Base-by-base conservation (phyloP, 2,113 vertebrate species). In the Egretta garzetta region DNA sequence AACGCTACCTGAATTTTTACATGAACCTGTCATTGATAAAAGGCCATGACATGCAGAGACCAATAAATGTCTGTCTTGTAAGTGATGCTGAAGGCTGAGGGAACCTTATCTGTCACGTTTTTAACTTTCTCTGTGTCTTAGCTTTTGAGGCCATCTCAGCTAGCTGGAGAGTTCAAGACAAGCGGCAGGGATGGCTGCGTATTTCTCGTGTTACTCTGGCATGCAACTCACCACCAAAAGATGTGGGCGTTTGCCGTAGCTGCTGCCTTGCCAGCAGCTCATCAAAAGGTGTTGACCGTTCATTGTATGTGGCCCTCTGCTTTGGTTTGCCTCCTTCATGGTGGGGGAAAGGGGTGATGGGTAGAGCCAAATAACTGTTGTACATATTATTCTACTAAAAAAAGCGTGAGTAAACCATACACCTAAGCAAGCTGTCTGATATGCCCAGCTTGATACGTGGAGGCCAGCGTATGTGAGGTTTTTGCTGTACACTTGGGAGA, bases 231-330 rank as follows among this genome's bases (percentile, higher is more conserved):
- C 28, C 17, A 4, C 43, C 23, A 1, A 19, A 26, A 43, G 80
- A 4, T 4, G 7, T 5, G 19, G 47, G 5, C 26, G 8, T 19
- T 75, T 53, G 53, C 13, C n/a, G 4, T 0, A 5, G 66, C 12
- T 14, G 9, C 58, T 0, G 2, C 41, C 19, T 41, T 0, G 2
- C 39, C 66, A 35, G 59, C 60, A n/a, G 50, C 56, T 58, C 37
- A 3, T 27, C 30, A 0, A 1, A 3, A 27, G 32, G 60, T 5
- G 26, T 32, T 66, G 41, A 10, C 24, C 14, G 0, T 2, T 19
- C 20, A 2, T 10, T 8, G 22, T 5, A 2, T 1, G 15, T 30
- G 47, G 22, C n/a, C 33, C 1, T 8, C 24, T 73, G 68, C 43
- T 33, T 63, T 4, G 15, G 28, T 41, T 66, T 79, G n/a, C 35